Base-by-base conservation (phyloP, 2,113 vertebrate species). In the Etheostoma spectabile region DNA sequence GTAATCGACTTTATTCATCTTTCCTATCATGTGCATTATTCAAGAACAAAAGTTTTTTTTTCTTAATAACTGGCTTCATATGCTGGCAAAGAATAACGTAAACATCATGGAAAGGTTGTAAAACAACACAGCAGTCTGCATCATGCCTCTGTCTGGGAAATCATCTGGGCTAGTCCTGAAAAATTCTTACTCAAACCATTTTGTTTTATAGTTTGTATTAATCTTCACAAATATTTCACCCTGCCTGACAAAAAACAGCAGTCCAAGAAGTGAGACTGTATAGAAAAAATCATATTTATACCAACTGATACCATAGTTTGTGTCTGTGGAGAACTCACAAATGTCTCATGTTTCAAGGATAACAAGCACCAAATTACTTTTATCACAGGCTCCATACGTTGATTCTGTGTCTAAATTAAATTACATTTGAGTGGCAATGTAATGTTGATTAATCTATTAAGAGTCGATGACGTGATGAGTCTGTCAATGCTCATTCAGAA, bases 91-190 rank as follows among this genome's bases (percentile, higher is more conserved):
- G 33, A 52, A 35, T 42, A 30, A 61, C 14, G 35, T 2, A 30
- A 76, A 71, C 38, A 30, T 55, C 18, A 49, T 42, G 42, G 48
- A 64, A 8, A 56, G 61, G 66, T 72, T 57, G 77, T 61, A 52
- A 77, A 74, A 57, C 38, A 56, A 45, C 22, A 52, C 57, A 27
- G 19, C 63, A 22, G 64, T 67, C 30, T 70, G 56, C 5, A n/a
- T 55, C 73, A 76, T 57, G 22, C 42, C 19, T 68, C 21, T 8
- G 68, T 76, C 68, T 74, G 81, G 38, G 10, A 68, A 67, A 72
- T 42, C 46, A 80, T 68, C 79, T 85, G 79, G 74, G 57, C 21
- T 70, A 71, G 80, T 74, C 71, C 56, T 77, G 27, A 18, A 51
- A 57, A 67, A 10, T 24, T 8, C 67, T 66, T 48, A 35, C 42